Percentiles rank a stretch among this genome's conserved stretches.
phyloP scores from a whole-genome alignment of 2,888 invertebrate genomes.

The Dryococelus australis region DNA sequence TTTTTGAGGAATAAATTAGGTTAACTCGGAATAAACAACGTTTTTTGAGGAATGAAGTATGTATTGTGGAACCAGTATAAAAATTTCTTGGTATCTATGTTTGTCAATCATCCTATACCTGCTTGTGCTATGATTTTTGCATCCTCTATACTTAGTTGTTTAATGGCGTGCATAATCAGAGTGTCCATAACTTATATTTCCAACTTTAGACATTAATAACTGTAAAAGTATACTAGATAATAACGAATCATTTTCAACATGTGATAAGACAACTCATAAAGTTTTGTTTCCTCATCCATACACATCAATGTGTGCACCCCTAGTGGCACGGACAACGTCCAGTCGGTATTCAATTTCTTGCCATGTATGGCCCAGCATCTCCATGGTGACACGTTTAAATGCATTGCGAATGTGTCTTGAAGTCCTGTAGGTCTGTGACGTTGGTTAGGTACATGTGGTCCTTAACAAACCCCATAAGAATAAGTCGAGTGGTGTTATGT shows the following conservation, averaged over 20 bases:
- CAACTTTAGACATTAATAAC: neutral
- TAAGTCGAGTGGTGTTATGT: neutral
- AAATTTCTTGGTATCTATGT: too few species aligned
- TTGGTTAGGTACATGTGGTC: neutral
- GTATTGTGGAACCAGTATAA: too few species aligned
- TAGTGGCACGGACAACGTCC: neutral
- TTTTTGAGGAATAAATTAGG: too few species aligned
- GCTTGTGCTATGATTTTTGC: too few species aligned
- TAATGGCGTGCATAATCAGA: neutral
- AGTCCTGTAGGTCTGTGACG: neutral
- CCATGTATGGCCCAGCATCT: neutral
- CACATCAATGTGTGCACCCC: neutral
- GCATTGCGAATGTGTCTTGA: neutral
- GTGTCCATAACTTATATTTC: neutral
- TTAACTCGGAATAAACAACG: too few species aligned
- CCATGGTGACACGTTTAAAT: neutral
- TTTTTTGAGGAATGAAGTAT: too few species aligned
- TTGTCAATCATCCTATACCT: too few species aligned
- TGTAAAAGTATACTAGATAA: neutral
- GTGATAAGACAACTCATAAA: neutral
- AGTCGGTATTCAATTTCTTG: neutral
- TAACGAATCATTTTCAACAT: neutral
- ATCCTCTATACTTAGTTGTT: too few species aligned
- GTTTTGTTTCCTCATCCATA: neutral
- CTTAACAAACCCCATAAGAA: neutral